Evolutionary conservation across 1,140 invertebrate genomes (phyloP).

Genomic region (Drosophila pallidifrons): DNA sequence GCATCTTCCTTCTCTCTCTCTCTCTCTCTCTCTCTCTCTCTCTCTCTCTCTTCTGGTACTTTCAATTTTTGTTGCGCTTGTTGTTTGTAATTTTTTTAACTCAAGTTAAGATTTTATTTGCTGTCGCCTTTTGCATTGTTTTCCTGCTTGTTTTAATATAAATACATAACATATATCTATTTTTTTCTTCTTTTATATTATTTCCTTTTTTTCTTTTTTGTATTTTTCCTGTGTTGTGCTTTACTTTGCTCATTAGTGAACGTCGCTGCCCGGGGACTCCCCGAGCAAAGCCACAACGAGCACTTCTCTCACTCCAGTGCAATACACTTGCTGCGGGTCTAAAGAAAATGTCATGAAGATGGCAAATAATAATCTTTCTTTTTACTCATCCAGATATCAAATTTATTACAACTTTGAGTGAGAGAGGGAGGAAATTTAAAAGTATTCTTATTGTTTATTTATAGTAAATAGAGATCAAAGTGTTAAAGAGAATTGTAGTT

Average conservation of each 20-base stretch:
- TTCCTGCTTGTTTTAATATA: slow-evolving; percentile 37
- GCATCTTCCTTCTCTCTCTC: background rate
- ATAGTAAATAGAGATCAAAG: too few species aligned
- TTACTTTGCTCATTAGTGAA: slow-evolving; percentile 38
- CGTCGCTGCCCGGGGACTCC: slow-evolving; percentile 1
- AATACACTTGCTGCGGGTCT: background rate
- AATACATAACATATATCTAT: slow-evolving; percentile 10
- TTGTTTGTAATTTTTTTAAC: slow-evolving; percentile 11
- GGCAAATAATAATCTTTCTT: too few species aligned
- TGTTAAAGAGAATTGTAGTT: too few species aligned
- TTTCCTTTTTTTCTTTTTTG: slow-evolving; percentile 1
- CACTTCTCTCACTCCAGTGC: background rate
- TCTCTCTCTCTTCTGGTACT: background rate
- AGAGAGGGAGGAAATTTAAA: too few species aligned
- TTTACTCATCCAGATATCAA: background rate
- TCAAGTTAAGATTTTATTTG: slow-evolving; percentile 47
- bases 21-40: background rate
- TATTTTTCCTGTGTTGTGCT: slow-evolving; percentile 11
- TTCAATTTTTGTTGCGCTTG: background rate
- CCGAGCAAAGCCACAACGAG: background rate
- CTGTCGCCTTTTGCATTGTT: slow-evolving; percentile 44
- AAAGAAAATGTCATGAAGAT: background rate
- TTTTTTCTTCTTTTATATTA: slow-evolving; percentile 1
- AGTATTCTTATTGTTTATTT: too few species aligned
- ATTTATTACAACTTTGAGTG: too few species aligned